These are phyloP conservation scores for Hycleus phaleratus DNA, from an alignment of 1,140 invertebrate genomes.

Conservation along the genomic window DNA sequence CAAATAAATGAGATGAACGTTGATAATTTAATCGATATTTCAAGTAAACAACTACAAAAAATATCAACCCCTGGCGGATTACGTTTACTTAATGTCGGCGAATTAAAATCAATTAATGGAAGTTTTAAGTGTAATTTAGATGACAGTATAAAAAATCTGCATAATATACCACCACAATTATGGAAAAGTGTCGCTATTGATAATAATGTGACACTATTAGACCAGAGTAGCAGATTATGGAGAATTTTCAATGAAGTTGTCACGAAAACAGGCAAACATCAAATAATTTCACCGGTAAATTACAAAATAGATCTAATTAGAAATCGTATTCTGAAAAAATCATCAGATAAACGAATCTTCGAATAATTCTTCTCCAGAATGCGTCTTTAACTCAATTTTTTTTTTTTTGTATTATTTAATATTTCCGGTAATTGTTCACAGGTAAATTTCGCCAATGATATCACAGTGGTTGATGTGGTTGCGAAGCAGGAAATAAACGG, in stretches of 20 bases:
- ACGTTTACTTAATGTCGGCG: constrained; percentile 10
- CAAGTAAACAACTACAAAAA: constrained; percentile 18
- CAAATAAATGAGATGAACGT: constrained; percentile 30
- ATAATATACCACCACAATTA: constrained; percentile 19
- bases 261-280: constrained; percentile 8
- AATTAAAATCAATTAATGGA: constrained; percentile 16
- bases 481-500: constrained; percentile 24
- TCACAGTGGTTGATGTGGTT: constrained; percentile 20
- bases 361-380: too few relatives aligned
- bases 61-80: constrained; percentile 16
- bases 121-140: constrained; percentile 23
- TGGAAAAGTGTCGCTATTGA: constrained; percentile 19
- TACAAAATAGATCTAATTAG: not conserved
- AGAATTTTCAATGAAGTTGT: constrained; percentile 28
- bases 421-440: not conserved
- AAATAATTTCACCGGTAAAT: constrained; percentile 11
- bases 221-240: constrained; percentile 15
- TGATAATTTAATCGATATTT: constrained; percentile 25
- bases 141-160: constrained; percentile 18
- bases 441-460: constrained; percentile 19
- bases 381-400: too few relatives aligned
- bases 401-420: too few relatives aligned
- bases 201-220: constrained; percentile 24
- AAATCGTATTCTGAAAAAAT: not conserved
- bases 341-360: not conserved